Percentiles rank a stretch among this genome's conserved stretches.
Conservation (phyloP, 1,140 invertebrate genomes). For the Habropoda laboriosa region DNA sequence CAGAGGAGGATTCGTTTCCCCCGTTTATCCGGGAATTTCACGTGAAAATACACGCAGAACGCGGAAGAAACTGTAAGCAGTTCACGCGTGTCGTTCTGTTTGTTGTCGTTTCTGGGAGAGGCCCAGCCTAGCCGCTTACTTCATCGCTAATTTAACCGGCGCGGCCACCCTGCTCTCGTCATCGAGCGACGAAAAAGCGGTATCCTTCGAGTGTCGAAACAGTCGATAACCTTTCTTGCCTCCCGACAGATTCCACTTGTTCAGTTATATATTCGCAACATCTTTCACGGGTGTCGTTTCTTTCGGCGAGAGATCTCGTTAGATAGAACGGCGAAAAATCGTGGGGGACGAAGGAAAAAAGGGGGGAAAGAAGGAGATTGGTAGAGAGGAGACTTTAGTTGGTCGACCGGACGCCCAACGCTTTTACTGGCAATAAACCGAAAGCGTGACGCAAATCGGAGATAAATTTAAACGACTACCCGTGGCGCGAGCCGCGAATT, state of each 20-base stretch:
- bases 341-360: too few relatives aligned
- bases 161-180: constrained; percentile 17
- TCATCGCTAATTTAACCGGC: constrained; percentile 49
- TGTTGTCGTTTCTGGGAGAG: constrained; percentile 28
- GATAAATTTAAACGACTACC: constrained; percentile 47
- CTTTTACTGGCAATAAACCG: constrained; percentile 54
- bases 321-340: not conserved
- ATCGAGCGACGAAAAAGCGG: too few relatives aligned
- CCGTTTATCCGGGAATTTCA: not conserved
- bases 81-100: constrained; percentile 12
- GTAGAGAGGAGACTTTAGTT: not conserved
- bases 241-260: too few relatives aligned
- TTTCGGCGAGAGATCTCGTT: too few relatives aligned
- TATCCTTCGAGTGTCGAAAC: constrained; percentile 25
- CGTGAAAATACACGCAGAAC: not conserved
- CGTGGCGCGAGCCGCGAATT: constrained; percentile 33
- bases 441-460: constrained; percentile 43
- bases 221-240: constrained; percentile 41
- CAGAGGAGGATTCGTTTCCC: not conserved
- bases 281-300: too few relatives aligned
- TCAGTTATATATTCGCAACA: too few relatives aligned
- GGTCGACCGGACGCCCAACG: constrained; percentile 8
- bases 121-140: constrained; percentile 30
- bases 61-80: constrained; percentile 21
- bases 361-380: not conserved